phyloP scores from a whole-genome alignment of 2,888 invertebrate genomes.

The Oligia fasciuncula region DNA sequence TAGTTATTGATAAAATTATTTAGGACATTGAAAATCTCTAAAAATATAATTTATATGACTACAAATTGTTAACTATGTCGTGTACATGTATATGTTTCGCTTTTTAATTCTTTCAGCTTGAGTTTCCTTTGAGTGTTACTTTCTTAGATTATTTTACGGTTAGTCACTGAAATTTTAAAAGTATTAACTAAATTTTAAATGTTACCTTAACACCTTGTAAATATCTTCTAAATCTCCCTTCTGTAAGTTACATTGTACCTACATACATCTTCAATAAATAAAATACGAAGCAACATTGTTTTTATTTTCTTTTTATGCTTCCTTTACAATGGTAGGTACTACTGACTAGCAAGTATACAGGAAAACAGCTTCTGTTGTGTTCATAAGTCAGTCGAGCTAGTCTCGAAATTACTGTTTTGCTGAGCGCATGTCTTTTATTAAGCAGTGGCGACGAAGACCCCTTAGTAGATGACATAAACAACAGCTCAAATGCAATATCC shows the following conservation, averaged over 20 bases:
- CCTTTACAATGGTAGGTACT: slow-evolving; percentile 15
- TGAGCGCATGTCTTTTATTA: slow-evolving; percentile 29
- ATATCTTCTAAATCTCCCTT: slow-evolving; percentile 87
- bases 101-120: slow-evolving; percentile 50
- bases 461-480: slow-evolving; percentile 37
- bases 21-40: slow-evolving; percentile 48
- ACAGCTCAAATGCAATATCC: slow-evolving; percentile 38
- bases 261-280: slow-evolving; percentile 87
- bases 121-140: slow-evolving; percentile 33
- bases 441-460: neutral
- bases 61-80: slow-evolving; percentile 52
- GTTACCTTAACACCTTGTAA: slow-evolving; percentile 85
- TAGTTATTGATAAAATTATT: slow-evolving; percentile 71
- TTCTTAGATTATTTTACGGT: slow-evolving; percentile 53
- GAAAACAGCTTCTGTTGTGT: slow-evolving; percentile 9
- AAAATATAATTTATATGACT: slow-evolving; percentile 59
- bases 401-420: slow-evolving; percentile 16
- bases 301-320: slow-evolving; percentile 37
- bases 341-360: slow-evolving; percentile 19
- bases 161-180: slow-evolving; percentile 73
- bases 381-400: slow-evolving; percentile 24
- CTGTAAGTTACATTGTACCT: slow-evolving; percentile 87
- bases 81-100: slow-evolving; percentile 39
- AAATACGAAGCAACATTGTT: slow-evolving; percentile 72
- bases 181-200: slow-evolving; percentile 82